Evolutionary conservation across 2,888 invertebrate genomes (phyloP), one percentile per base, ranked within the genome.

Genomic region (Galerucella calmariensis): DNA sequence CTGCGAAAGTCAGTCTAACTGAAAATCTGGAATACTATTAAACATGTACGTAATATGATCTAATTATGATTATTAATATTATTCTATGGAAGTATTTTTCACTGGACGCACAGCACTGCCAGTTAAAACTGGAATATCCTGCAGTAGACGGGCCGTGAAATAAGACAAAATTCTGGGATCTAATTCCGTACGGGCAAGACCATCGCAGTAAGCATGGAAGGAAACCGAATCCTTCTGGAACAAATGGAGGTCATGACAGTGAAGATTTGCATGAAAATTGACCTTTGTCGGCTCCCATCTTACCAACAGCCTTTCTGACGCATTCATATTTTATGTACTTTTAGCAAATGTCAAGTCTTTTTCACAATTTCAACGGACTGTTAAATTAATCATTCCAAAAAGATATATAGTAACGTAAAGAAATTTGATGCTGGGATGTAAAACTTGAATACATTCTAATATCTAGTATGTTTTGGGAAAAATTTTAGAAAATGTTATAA

Each of bases 191-290:
- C 69, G 72, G 71, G 74, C 73, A 44, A 20, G 46, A 20, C 67
- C 44, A 61, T 27, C 48, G 63, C n/a, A 44, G 53, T 27, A 73
- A 27, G 44, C 56, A 51, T 51, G 48, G 65, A 63, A 20, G 53
- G 72, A 70, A 82, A 79, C 81, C 80, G 75, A 79, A 78, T 79
- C 79, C 56, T 16, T 9, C 74, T 78, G 78, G 81, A 80, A 84
- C 82, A 84, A 84, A 84, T 84, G 81, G 82, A 80, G 82, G 82
- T 83, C 82, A 79, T 83, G 83, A 84, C 84, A 83, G 82, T 75
- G 75, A 79, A 83, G 84, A 85, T 84, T 84, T 84, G 83, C 84
- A 84, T 84, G 82, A 84, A 85, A 84, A 85, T 85, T 84, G 84
- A 85, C 84, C 84, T 83, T 80, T 81, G 80, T 80, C 79, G 48